Percentiles rank a stretch among this genome's conserved stretches.
These are phyloP conservation scores for Rhodeus uyekii DNA, from an alignment of 2,797 vertebrate genomes.

Conservation along the genomic window DNA sequence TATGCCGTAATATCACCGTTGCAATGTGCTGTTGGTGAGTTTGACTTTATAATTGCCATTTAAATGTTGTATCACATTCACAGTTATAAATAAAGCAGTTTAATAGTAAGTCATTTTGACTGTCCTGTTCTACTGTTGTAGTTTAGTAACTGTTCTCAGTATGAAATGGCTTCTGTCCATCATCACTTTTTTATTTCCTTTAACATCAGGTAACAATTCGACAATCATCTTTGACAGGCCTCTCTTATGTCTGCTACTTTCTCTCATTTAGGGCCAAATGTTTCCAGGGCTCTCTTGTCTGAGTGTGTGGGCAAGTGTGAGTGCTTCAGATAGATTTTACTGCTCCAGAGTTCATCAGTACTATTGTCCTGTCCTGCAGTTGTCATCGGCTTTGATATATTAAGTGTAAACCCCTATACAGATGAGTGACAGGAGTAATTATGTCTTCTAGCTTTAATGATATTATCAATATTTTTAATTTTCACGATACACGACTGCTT, in stretches of 20 bases:
- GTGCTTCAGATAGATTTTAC: not conserved
- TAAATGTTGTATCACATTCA: not conserved
- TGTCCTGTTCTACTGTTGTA: not conserved
- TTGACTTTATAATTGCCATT: not conserved
- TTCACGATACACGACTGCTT: not conserved
- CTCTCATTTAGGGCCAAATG: slow-evolving; percentile 12
- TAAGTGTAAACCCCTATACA: not conserved
- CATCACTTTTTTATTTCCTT: not conserved
- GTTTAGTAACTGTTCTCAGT: slow-evolving; percentile 9
- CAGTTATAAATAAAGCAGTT: not conserved
- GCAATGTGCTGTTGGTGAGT: not conserved
- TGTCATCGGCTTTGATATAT: not conserved
- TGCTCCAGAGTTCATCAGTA: not conserved
- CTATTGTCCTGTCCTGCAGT: not conserved
- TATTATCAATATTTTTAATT: not conserved
- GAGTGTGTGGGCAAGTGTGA: slow-evolving; percentile 18
- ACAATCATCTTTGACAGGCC: slow-evolving; percentile 11
- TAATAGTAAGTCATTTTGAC: too few relatives aligned
- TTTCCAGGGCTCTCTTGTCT: not conserved
- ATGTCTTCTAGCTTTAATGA: not conserved
- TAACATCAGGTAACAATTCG: not conserved
- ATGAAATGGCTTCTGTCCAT: not conserved
- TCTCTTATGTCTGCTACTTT: not conserved
- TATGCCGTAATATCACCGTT: not conserved
- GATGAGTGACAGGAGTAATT: not conserved